phyloP scores from a whole-genome alignment of 2,888 invertebrate genomes.

The Uropetala carovei region DNA sequence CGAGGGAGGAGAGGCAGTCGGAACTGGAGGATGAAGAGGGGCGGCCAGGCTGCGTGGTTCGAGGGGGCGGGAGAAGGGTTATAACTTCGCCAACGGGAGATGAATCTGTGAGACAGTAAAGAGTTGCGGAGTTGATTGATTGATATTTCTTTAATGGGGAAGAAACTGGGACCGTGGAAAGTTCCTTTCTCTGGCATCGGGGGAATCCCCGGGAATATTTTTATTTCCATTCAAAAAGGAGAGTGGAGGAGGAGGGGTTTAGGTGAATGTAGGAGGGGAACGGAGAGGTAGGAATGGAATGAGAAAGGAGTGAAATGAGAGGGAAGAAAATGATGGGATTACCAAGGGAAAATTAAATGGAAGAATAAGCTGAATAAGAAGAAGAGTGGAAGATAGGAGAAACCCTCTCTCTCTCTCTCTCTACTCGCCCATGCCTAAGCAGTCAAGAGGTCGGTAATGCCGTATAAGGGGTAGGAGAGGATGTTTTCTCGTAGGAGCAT shows the following conservation, averaged over 20 bases:
- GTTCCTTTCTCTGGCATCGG: slow-evolving; percentile 30
- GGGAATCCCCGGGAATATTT: slow-evolving; percentile 47
- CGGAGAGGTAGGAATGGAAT: neutral
- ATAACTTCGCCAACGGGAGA: slow-evolving; percentile 40
- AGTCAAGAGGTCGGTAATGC: too few species aligned
- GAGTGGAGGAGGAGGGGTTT: neutral
- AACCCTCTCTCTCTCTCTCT: too few species aligned
- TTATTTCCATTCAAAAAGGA: slow-evolving; percentile 25
- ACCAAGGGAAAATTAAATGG: neutral
- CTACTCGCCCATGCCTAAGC: neutral
- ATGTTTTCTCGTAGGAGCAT: neutral
- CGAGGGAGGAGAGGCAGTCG: neutral
- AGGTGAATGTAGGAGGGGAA: neutral
- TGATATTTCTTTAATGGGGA: slow-evolving; percentile 62
- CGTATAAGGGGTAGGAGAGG: neutral
- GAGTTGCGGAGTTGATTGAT: slow-evolving; percentile 51
- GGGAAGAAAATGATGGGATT: neutral
- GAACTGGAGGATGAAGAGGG: neutral
- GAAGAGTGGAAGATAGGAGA: neutral
- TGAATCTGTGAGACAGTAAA: slow-evolving; percentile 52
- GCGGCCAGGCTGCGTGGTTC: neutral
- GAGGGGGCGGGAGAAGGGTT: neutral
- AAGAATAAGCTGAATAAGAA: neutral
- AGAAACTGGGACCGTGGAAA: neutral
- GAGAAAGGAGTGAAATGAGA: neutral